phyloP scores from a whole-genome alignment of 2,797 vertebrate genomes.

The Neomorphus geoffroyi region DNA sequence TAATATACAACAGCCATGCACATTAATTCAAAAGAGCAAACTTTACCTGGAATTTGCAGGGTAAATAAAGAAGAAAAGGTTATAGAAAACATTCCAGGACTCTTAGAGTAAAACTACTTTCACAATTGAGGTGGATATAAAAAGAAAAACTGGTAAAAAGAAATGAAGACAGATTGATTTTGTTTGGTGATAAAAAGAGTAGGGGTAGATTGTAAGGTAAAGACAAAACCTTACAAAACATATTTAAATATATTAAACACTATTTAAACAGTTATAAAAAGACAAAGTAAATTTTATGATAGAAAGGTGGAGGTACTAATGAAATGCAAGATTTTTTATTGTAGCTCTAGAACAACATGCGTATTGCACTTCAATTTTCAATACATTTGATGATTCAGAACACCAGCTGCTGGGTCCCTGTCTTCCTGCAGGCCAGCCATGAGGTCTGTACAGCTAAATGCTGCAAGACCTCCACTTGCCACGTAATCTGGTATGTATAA shows the following conservation, averaged over 20 bases:
- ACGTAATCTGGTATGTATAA: background rate
- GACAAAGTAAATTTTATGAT: background rate
- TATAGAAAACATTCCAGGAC: background rate
- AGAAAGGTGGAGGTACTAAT: background rate
- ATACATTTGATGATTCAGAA: background rate
- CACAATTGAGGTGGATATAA: background rate
- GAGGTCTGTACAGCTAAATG: background rate
- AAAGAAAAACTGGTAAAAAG: background rate
- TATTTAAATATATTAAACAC: background rate
- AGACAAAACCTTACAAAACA: background rate
- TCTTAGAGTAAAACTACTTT: background rate
- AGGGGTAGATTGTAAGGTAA: background rate
- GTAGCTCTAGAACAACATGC: background rate
- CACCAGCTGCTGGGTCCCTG: background rate
- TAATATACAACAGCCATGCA: background rate
- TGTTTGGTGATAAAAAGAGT: background rate
- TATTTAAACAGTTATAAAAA: background rate
- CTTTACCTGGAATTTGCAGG: background rate
- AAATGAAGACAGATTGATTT: background rate
- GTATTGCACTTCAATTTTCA: background rate
- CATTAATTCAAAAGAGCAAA: background rate
- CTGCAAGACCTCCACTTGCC: background rate
- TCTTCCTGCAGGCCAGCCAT: fast-evolving
- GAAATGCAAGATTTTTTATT: background rate
- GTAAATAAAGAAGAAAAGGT: background rate